Base-by-base conservation (phyloP, 2,888 invertebrate genomes). In the Pyrocoelia pectoralis region DNA sequence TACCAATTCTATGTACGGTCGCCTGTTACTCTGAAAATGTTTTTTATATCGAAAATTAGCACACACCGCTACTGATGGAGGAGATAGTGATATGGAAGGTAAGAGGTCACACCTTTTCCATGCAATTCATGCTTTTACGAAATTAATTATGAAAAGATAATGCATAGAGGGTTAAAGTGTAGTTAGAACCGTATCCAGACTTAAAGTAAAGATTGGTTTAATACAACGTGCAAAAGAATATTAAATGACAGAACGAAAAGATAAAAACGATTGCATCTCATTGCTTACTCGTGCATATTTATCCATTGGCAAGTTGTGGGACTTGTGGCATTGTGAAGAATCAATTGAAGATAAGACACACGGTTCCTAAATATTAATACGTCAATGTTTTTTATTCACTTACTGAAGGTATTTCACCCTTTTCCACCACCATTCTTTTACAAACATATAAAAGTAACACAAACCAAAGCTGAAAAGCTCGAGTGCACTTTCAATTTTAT, bases 1-100 rank as follows among this genome's bases (percentile, higher is more conserved):
- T 74, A 87, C 87, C 74, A 93, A 92, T 72, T 88, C 85, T 1
- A 92, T 88, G 40, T 46, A 46, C 13, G 46, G 46, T 17, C 46
- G 10, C 9, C 41, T 43, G 46, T 46, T 14, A 46, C 9, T 10
- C 46, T 46, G 8, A 46, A 46, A 46, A 17, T 13, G 41, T 41
- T 14, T 14, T 17, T 17, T 3, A 10, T 8, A n/a, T n/a, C 2
- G 18, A 17, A 46, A 46, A 15, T 46, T 46, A 6, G 14, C 15
- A 43, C 13, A 12, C 6, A 43, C 2, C 43, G 12, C 15, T 43
- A 8, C 8, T 43, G 43, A 15, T 43, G 13, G 8, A 43, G 12
- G 8, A 9, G 8, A n/a, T 43, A 43, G 12, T 8, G 46, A 15
- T 8, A 38, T 38, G 38, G 5, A 12, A 38, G 10, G 38, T 9